A percentile compares a stretch with the other conserved stretches of the same genome.
Conservation (phyloP, 1,140 invertebrate species). For the Watersipora subatra region DNA sequence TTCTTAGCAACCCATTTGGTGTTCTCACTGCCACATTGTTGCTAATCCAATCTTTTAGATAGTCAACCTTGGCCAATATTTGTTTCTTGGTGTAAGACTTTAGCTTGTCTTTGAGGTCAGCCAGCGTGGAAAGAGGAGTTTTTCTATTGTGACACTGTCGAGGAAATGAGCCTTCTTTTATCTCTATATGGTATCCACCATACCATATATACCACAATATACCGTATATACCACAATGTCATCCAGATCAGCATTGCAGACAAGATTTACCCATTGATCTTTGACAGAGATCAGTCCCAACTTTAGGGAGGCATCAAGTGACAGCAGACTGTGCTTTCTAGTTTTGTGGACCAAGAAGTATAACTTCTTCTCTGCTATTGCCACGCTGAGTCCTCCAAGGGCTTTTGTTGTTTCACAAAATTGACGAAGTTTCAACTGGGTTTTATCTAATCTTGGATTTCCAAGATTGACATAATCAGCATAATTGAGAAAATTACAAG, state of each 20-base stretch:
- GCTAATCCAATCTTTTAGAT: slow-evolving; percentile 19
- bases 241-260: background rate
- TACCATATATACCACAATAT: background rate
- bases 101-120: background rate
- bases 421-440: background rate
- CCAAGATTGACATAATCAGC: background rate
- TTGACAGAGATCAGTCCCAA: background rate
- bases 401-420: background rate
- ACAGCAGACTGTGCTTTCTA: background rate
- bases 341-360: background rate
- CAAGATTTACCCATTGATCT: background rate
- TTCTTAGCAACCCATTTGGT: slow-evolving; percentile 11
- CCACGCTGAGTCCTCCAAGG: background rate
- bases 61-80: slow-evolving; percentile 13
- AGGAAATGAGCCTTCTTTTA: background rate
- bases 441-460: background rate
- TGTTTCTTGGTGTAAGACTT: slow-evolving; percentile 1
- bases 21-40: slow-evolving; percentile 14
- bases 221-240: background rate
- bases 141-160: background rate
- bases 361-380: background rate
- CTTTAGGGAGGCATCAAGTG: background rate
- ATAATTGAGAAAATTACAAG: background rate
- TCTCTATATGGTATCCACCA: background rate
- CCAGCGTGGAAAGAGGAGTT: background rate